Evolutionary conservation across 2,888 invertebrate genomes (phyloP).

Genomic region (Opisthograptis luteolata): DNA sequence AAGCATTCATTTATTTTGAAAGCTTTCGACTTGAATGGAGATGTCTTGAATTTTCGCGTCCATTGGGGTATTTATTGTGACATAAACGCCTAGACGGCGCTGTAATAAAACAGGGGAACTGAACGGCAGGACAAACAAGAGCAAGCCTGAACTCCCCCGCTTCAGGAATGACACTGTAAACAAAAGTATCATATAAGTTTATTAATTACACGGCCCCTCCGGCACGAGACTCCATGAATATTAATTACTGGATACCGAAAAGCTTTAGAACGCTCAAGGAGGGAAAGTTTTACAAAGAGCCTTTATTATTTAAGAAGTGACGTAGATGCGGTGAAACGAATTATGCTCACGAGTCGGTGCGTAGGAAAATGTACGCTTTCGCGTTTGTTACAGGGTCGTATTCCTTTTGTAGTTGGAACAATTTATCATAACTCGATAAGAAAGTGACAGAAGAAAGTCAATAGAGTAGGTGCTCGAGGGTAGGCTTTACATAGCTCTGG

Average conservation of each 20-base stretch:
- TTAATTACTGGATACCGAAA: constrained; percentile 83
- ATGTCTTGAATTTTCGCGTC: constrained; percentile 24
- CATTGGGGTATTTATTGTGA: constrained; percentile 22
- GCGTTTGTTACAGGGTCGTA: constrained; percentile 42
- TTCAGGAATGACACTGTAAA: constrained; percentile 81
- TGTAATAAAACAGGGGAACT: constrained; percentile 32
- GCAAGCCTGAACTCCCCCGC: constrained; percentile 54
- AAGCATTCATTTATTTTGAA: constrained; percentile 54
- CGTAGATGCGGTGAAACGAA: constrained; percentile 77
- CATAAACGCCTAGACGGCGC: constrained; percentile 28
- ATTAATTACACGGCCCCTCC: constrained; percentile 83
- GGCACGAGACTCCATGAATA: constrained; percentile 82
- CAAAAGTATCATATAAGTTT: constrained; percentile 85
- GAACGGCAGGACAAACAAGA: constrained; percentile 47
- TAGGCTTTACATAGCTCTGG: constrained; percentile 66
- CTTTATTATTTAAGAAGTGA: constrained; percentile 84
- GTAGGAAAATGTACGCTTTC: constrained; percentile 50
- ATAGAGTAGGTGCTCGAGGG: constrained; percentile 80
- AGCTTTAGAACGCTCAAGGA: constrained; percentile 83
- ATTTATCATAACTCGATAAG: constrained; percentile 82
- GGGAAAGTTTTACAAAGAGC: constrained; percentile 85
- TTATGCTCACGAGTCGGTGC: constrained; percentile 58
- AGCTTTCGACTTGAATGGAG: constrained; percentile 21
- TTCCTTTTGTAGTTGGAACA: constrained; percentile 46
- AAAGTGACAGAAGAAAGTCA: constrained; percentile 83